Evolutionary conservation across 2,113 vertebrate genomes (phyloP), one percentile per base, ranked within the genome.

Genomic region (Cyprinus carpio): DNA sequence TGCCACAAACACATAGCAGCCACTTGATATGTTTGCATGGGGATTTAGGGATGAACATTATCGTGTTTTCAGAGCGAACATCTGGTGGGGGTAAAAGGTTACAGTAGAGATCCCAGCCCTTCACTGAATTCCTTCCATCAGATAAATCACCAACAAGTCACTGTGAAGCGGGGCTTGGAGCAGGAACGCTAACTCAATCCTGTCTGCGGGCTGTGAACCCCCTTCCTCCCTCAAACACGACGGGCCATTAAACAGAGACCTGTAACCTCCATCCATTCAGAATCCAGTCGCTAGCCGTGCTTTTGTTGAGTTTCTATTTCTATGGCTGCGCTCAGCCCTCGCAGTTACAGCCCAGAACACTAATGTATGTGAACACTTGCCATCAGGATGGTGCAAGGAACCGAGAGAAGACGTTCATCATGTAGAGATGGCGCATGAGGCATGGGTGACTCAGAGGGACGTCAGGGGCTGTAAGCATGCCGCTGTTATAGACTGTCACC

Each of bases 21-120:
- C 92, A 95, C 91, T 92, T 92, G 94, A 95, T 95, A 94, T 93
- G 92, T 95, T 95, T 94, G 92, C 91, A 88, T 51, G 89, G 91
- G 93, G 93, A 92, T 93, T 94, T 93, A 84, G 91, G 92, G 94
- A 92, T 94, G 94, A 95, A 92, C 93, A 89, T 93, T 92, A 92
- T 92, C 87, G 85, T 95, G 93, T 94, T 94, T 94, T 94, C 90
- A 90, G 91, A 94, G 91, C 56, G 92, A 95, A 95, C 95, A 95
- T 95, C 95, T 95, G 95, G 93, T 85, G 92, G 86, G 93, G 94
- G 95, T 92, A 92, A 93, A 93, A 94, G 94, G 94, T 95, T 94
- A 94, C 92, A 92, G 94, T 93, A 92, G 90, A 93, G 92, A 94
- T 94, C 93, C 89, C 92, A 94, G 92, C 91, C 91, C 92, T 91